phyloP scores from a whole-genome alignment of 2,113 vertebrate species.

The Triplophysa tibetana region DNA sequence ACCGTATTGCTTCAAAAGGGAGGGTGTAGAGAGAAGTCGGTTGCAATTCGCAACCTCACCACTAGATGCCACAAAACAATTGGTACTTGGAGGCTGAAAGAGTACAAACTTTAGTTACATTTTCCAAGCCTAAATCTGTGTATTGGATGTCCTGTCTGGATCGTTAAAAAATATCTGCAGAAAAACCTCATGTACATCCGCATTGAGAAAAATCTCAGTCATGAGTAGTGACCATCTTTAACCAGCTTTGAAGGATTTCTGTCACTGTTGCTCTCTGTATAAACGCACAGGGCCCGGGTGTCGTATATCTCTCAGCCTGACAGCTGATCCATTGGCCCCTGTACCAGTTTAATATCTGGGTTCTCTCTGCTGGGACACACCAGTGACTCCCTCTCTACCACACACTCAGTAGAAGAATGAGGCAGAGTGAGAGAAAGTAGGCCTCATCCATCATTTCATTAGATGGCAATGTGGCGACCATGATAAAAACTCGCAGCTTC shows the following conservation, averaged over 20 bases:
- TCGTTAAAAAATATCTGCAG: slow-evolving; percentile 24
- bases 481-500: slow-evolving; percentile 45
- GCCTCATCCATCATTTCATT: slow-evolving; percentile 62
- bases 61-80: too few species aligned
- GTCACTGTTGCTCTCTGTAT: slow-evolving; percentile 1
- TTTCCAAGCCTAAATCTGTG: not conserved
- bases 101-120: too few species aligned
- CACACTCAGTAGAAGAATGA: slow-evolving; percentile 1
- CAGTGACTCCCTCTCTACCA: slow-evolving; percentile 44
- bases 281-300: slow-evolving; percentile 23
- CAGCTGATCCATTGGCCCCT: slow-evolving; percentile 45
- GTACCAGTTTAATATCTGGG: slow-evolving; percentile 42
- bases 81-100: too few species aligned
- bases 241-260: slow-evolving; percentile 51
- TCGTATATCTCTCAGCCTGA: slow-evolving; percentile 50
- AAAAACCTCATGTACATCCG: slow-evolving; percentile 51
- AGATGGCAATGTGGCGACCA: slow-evolving; percentile 42
- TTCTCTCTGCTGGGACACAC: slow-evolving; percentile 40
- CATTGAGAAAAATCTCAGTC: slow-evolving; percentile 39
- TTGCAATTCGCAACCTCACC: too few species aligned
- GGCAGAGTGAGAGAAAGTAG: slow-evolving; percentile 50
- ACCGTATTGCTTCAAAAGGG: too few species aligned
- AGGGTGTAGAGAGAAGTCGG: too few species aligned
- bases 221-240: slow-evolving; percentile 17
- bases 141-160: not conserved